These are phyloP conservation scores for Coelopa frigida DNA, from an alignment of 1,140 invertebrate genomes.

Conservation along the genomic window DNA sequence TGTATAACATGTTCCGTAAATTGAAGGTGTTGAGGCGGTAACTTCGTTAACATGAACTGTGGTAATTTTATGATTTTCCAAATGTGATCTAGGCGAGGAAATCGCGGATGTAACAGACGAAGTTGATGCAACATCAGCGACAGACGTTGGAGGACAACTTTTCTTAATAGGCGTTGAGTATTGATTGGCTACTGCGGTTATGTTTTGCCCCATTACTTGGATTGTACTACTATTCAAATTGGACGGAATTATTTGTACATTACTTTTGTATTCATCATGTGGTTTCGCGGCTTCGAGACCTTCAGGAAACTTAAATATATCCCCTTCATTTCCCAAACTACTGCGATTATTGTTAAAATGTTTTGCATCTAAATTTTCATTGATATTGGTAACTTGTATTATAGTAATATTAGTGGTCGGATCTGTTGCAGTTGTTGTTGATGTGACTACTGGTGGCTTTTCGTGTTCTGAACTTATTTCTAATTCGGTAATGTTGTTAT, in stretches of 20 bases:
- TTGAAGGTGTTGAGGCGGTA: background rate
- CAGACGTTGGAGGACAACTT: conserved; percentile 14
- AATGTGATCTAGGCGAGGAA: conserved; percentile 2
- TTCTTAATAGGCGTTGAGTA: conserved; percentile 30
- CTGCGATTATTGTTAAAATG: too few relatives aligned
- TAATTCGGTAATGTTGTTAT: conserved; percentile 12
- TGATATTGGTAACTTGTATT: conserved; percentile 42
- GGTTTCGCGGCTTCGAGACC: conserved; percentile 15
- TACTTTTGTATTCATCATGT: conserved; percentile 38
- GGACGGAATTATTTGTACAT: conserved; percentile 46
- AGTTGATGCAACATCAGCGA: conserved; percentile 3
- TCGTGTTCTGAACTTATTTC: conserved; percentile 8
- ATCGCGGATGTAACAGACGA: conserved; percentile 8
- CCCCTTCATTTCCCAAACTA: conserved; percentile 14
- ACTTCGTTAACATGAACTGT: conserved; percentile 29
- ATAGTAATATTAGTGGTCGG: conserved; percentile 31
- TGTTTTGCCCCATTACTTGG: conserved; percentile 22
- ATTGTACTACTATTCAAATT: conserved; percentile 34
- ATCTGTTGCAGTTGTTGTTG: background rate
- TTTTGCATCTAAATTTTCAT: too few relatives aligned
- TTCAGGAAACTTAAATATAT: conserved; percentile 41
- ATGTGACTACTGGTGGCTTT: background rate
- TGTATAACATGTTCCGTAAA: conserved; percentile 38
- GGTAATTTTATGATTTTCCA: conserved; percentile 22
- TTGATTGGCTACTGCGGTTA: conserved; percentile 13